Percentiles rank a stretch among this genome's conserved stretches.
phyloP scores from a whole-genome alignment of 2,797 vertebrate species.

The Lepilemur septentrionalis region DNA sequence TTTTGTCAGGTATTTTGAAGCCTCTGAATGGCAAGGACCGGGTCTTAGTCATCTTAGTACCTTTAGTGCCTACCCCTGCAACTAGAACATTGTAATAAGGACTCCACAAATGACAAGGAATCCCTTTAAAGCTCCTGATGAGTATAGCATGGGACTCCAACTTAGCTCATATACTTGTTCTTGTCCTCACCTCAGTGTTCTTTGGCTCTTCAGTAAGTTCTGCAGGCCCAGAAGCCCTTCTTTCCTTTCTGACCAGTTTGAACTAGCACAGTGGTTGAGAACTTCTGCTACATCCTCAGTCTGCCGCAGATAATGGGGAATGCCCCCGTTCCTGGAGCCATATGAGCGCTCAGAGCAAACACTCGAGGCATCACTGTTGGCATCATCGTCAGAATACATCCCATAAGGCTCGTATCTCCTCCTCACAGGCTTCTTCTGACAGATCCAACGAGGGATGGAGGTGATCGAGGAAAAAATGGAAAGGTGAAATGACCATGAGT shows the following conservation, averaged over 20 bases:
- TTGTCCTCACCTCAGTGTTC: conserved; percentile 89
- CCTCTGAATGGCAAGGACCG: not conserved
- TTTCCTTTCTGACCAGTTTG: conserved; percentile 98
- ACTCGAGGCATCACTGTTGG: conserved; percentile 96
- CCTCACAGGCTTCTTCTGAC: conserved; percentile 94
- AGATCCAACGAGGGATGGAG: not conserved
- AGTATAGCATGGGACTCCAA: accelerated
- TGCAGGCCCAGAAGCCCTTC: conserved; percentile 95
- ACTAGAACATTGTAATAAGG: not conserved
- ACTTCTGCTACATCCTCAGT: conserved; percentile 98
- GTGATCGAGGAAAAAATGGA: not conserved
- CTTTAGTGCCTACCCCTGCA: not conserved
- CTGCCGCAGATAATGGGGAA: conserved; percentile 95
- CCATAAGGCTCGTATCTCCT: conserved; percentile 95
- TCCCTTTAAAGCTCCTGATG: not conserved
- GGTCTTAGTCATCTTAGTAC: not conserved
- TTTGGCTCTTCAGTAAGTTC: conserved; percentile 92
- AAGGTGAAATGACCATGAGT: conserved; percentile 7
- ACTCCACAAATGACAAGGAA: not conserved
- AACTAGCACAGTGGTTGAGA: conserved; percentile 98
- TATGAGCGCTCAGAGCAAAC: conserved; percentile 98
- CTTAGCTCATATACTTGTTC: not conserved
- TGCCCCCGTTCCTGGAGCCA: conserved; percentile 93
- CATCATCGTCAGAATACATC: conserved; percentile 96
- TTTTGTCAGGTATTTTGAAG: not conserved